Evolutionary conservation across 2,888 invertebrate genomes (phyloP).

Genomic region (Eupithecia subfuscata): DNA sequence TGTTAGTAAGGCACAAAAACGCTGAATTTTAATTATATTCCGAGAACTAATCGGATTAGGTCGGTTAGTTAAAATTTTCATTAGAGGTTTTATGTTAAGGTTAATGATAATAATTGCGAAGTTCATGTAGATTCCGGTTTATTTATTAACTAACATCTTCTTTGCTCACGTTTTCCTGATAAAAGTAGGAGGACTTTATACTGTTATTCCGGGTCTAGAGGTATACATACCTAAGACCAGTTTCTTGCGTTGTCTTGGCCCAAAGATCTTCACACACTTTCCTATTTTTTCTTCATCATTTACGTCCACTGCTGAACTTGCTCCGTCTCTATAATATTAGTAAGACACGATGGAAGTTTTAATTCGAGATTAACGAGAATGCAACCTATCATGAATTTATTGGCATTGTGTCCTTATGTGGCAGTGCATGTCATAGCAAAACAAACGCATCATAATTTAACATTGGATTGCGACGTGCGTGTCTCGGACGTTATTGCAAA

Average conservation of each 20-base stretch:
- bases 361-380: neutral
- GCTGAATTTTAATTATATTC: neutral
- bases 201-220: too few species aligned
- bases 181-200: too few species aligned
- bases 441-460: neutral
- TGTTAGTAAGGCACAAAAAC: conserved; percentile 1
- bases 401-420: neutral
- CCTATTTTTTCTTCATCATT: too few species aligned
- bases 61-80: neutral
- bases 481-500: neutral
- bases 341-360: neutral
- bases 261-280: too few species aligned
- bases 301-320: too few species aligned
- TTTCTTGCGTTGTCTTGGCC: too few species aligned
- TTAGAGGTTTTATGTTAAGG: neutral
- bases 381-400: too few species aligned
- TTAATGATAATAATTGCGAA: neutral
- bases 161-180: too few species aligned
- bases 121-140: neutral
- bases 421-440: neutral
- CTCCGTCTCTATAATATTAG: too few species aligned
- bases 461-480: neutral
- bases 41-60: neutral
- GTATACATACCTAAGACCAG: too few species aligned
- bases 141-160: neutral